These are phyloP conservation scores for Paratilapia polleni DNA, from an alignment of 2,113 vertebrate species.

Conservation along the genomic window DNA sequence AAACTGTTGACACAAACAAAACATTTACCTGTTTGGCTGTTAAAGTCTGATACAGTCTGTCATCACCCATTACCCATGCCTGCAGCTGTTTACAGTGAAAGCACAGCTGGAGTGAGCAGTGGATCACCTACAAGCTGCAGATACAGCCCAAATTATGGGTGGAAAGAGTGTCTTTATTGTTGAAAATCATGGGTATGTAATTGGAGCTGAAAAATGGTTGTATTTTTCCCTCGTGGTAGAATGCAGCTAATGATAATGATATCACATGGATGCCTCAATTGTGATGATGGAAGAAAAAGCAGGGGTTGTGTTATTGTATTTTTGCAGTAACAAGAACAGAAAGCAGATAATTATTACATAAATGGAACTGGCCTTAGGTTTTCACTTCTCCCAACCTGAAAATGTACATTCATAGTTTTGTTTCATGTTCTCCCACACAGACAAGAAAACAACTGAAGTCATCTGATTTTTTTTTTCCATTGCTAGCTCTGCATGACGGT, in stretches of 20 bases:
- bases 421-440: slow-evolving; percentile 1
- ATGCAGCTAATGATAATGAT: background rate
- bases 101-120: background rate
- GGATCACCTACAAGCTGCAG: background rate
- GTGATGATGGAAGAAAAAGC: background rate
- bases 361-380: slow-evolving; percentile 15
- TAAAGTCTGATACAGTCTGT: background rate
- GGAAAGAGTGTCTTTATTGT: background rate
- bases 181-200: background rate
- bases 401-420: background rate
- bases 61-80: background rate
- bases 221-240: background rate
- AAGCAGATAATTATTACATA: slow-evolving; percentile 1
- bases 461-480: background rate
- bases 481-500: background rate
- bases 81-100: background rate
- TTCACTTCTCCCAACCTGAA: slow-evolving; percentile 4
- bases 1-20: background rate
- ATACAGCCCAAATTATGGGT: background rate
- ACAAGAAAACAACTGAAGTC: background rate
- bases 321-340: background rate
- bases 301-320: background rate
- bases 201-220: background rate
- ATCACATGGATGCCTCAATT: background rate
- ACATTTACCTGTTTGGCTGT: background rate